phyloP scores from a whole-genome alignment of 2,113 vertebrate genomes.

The Pollimyrus isidori region DNA sequence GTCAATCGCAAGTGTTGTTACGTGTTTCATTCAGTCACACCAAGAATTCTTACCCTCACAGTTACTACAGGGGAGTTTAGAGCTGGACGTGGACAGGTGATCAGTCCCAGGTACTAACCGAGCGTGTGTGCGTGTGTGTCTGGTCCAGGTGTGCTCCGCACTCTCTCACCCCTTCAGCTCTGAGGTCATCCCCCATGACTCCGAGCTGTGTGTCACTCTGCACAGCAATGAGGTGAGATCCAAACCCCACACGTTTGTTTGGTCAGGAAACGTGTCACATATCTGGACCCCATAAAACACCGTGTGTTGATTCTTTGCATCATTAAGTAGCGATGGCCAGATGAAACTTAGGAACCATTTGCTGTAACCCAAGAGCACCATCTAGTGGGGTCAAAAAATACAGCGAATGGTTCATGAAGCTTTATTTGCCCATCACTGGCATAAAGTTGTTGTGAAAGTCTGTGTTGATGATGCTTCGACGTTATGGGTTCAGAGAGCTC shows the following conservation, averaged over 20 bases:
- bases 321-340: neutral
- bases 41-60: neutral
- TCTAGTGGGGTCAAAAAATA: neutral
- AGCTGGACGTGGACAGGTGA: neutral
- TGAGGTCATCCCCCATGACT: conserved; percentile 57
- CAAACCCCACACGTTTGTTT: neutral
- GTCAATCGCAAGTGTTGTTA: neutral
- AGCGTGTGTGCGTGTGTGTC: conserved; percentile 6
- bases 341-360: neutral
- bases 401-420: neutral
- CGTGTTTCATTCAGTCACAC: neutral
- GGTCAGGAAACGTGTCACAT: neutral
- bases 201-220: conserved; percentile 63
- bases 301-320: neutral
- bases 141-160: conserved; percentile 64
- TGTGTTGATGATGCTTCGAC: neutral
- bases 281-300: neutral
- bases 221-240: conserved; percentile 49
- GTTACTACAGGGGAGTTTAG: neutral
- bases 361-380: neutral
- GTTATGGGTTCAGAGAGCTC: neutral
- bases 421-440: too few species aligned
- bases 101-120: neutral
- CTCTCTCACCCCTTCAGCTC: conserved; percentile 64
- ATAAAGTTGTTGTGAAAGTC: neutral